Evolutionary conservation across 1,140 invertebrate genomes (phyloP).

Genomic region (Heliconius nattereri): DNA sequence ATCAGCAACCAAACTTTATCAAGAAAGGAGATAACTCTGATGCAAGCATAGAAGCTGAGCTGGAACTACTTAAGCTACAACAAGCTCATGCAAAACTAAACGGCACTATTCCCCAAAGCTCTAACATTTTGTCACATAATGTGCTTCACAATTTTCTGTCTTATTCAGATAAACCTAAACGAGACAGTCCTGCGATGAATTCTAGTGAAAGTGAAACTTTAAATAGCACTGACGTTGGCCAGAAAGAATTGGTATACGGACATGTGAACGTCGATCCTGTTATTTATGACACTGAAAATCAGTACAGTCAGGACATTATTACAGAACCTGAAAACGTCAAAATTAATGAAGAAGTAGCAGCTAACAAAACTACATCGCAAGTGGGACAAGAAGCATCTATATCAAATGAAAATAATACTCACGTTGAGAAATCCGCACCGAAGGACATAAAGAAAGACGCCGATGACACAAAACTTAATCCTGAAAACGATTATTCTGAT

Average conservation of each 20-base stretch:
- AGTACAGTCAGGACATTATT: conserved; percentile 49
- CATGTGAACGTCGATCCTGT: conserved; percentile 73
- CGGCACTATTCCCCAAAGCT: conserved; percentile 44
- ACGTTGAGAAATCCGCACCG: conserved; percentile 21
- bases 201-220: conserved; percentile 51
- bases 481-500: conserved; percentile 76
- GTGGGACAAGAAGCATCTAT: conserved; percentile 26
- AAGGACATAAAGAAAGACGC: conserved; percentile 48
- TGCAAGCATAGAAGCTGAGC: conserved; percentile 69
- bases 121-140: conserved; percentile 59
- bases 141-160: conserved; percentile 59
- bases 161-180: conserved; percentile 71
- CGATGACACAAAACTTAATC: conserved; percentile 66
- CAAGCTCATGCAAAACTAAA: conserved; percentile 53
- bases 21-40: conserved; percentile 65
- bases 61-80: conserved; percentile 72
- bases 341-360: conserved; percentile 35
- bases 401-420: conserved; percentile 30
- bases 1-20: conserved; percentile 51
- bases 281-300: conserved; percentile 56
- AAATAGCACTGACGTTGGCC: conserved; percentile 60
- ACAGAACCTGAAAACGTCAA: conserved; percentile 38
- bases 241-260: conserved; percentile 74
- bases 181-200: conserved; percentile 64
- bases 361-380: conserved; percentile 9